Conservation (phyloP, 2,797 vertebrate genomes). For the Phylloscopus collybita region DNA sequence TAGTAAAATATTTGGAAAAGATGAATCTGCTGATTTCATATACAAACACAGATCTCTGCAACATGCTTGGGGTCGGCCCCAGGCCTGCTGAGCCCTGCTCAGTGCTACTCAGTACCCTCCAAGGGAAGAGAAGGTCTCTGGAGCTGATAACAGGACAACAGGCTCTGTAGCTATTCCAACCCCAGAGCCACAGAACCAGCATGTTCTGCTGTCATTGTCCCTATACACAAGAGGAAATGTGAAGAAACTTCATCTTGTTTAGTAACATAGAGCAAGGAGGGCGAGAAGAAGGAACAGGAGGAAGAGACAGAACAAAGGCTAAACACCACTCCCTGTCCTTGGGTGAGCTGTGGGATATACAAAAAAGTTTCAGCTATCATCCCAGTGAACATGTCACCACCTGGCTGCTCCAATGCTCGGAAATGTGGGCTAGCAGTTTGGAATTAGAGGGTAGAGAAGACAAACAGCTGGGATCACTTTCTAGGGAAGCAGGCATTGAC, state of each 20-base stretch:
- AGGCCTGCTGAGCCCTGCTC: neutral
- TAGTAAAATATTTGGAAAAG: neutral
- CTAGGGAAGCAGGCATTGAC: neutral
- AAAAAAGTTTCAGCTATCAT: neutral
- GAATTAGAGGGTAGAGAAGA: neutral
- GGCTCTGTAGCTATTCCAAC: neutral
- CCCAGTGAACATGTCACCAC: neutral
- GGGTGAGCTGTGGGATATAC: neutral
- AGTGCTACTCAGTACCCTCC: neutral
- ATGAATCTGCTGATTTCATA: neutral
- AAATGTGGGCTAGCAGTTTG: neutral
- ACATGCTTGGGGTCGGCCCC: neutral
- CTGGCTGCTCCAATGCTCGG: rapidly evolving
- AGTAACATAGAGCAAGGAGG: neutral
- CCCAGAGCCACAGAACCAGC: neutral
- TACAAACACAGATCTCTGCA: neutral
- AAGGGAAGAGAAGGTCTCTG: neutral
- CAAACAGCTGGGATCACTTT: neutral
- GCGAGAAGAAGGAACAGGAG: neutral
- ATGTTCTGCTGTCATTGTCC: neutral
- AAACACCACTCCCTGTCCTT: neutral
- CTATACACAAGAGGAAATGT: neutral
- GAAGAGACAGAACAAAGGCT: neutral
- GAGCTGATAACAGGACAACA: neutral
- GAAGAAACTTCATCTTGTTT: neutral